Evolutionary conservation across 2,113 vertebrate species (phyloP).

Genomic region (Phaetusa simplex): DNA sequence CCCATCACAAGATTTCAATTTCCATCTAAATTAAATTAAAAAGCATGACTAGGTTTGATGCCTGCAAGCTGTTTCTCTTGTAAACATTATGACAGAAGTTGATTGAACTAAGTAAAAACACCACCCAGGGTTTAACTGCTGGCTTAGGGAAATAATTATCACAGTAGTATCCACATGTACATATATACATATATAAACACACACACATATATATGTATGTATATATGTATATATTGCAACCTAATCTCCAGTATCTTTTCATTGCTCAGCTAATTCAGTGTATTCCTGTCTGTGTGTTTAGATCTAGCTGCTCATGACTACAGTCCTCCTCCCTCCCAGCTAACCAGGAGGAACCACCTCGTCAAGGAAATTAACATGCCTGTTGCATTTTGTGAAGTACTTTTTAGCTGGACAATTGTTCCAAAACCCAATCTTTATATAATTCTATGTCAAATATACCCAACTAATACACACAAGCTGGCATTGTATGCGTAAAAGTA

Average conservation of each 20-base stretch:
- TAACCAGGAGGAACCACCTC: background rate
- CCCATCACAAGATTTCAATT: background rate
- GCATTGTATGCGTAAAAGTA: background rate
- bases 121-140: background rate
- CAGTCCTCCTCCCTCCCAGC: background rate
- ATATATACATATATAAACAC: background rate
- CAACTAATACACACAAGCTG: background rate
- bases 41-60: background rate
- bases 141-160: background rate
- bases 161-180: background rate
- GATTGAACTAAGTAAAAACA: background rate
- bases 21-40: background rate
- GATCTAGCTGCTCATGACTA: background rate
- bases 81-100: background rate
- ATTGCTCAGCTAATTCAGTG: background rate
- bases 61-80: background rate
- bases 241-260: background rate
- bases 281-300: background rate
- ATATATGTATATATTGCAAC: background rate
- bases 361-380: background rate
- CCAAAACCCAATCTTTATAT: background rate
- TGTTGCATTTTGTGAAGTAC: background rate
- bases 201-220: rapidly evolving
- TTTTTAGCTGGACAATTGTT: background rate
- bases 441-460: background rate